Conservation (phyloP, 2,888 invertebrate genomes). For the Dolichopus griseipennis region DNA sequence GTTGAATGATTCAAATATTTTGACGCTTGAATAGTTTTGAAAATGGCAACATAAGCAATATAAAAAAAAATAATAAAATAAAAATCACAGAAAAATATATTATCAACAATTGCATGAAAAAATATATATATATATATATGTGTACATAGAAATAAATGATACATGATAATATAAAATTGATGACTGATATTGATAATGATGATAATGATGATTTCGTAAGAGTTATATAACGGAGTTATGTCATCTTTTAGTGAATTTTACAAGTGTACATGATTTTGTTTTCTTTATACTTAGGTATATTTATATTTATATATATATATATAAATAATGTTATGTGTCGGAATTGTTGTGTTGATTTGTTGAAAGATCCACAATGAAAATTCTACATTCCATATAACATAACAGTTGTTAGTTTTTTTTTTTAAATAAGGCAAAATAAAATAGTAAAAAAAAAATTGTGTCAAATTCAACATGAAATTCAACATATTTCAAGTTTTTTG, state of each 20-base stretch:
- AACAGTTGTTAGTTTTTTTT: too few species aligned
- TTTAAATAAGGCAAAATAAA: neutral
- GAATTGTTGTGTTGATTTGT: neutral
- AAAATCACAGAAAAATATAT: neutral
- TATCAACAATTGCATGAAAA: neutral
- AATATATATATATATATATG: too few species aligned
- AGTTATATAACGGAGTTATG: slow-evolving; percentile 4
- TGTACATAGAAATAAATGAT: neutral
- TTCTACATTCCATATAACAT: neutral
- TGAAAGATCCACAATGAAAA: neutral
- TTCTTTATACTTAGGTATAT: too few species aligned
- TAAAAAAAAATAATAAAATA: neutral
- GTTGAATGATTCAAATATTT: too few species aligned
- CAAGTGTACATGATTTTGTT: neutral
- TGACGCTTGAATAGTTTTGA: too few species aligned
- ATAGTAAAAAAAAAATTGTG: neutral
- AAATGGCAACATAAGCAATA: too few species aligned
- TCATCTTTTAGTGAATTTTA: slow-evolving; percentile 1
- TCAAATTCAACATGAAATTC: slow-evolving; percentile 1
- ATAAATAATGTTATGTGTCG: neutral
- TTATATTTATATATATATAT: too few species aligned
- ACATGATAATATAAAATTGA: neutral
- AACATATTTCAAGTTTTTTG: neutral
- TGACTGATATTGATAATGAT: neutral
- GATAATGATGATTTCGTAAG: neutral